Evolutionary conservation across 2,797 vertebrate genomes (phyloP).

Genomic region (Gypaetus barbatus): DNA sequence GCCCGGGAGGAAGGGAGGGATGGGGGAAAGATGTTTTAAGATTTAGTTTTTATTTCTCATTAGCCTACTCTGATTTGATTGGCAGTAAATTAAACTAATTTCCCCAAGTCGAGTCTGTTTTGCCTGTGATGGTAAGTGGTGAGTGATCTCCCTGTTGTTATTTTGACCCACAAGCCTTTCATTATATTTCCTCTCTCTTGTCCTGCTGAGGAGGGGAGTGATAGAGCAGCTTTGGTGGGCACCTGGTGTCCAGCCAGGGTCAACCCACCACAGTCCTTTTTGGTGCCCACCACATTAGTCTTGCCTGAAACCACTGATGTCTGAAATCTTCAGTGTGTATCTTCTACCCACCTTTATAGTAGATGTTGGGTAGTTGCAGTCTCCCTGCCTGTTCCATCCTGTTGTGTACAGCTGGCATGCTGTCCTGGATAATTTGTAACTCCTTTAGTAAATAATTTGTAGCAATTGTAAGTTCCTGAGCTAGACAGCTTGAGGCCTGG

Average conservation of each 20-base stretch:
- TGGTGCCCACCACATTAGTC: background rate
- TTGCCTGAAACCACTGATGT: background rate
- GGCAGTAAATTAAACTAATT: background rate
- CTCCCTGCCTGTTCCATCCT: background rate
- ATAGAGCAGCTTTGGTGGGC: too few relatives aligned
- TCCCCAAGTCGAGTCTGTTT: background rate
- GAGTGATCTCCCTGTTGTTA: too few relatives aligned
- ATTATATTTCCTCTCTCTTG: too few relatives aligned
- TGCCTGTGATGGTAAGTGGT: too few relatives aligned
- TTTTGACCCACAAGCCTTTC: too few relatives aligned
- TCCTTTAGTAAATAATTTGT: background rate
- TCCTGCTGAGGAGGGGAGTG: too few relatives aligned
- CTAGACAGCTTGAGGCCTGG: background rate
- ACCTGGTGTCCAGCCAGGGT: too few relatives aligned
- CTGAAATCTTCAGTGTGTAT: background rate
- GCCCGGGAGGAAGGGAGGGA: background rate
- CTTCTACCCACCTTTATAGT: background rate
- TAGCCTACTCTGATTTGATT: background rate
- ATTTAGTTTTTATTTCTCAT: background rate
- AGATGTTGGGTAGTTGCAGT: background rate
- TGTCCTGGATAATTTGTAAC: background rate
- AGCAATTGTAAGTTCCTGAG: background rate
- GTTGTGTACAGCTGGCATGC: accelerated
- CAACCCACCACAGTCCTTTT: background rate
- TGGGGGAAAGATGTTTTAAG: background rate